These are phyloP conservation scores for Cynocephalus volans DNA, from an alignment of 2,113 vertebrate species.

Conservation along the genomic window DNA sequence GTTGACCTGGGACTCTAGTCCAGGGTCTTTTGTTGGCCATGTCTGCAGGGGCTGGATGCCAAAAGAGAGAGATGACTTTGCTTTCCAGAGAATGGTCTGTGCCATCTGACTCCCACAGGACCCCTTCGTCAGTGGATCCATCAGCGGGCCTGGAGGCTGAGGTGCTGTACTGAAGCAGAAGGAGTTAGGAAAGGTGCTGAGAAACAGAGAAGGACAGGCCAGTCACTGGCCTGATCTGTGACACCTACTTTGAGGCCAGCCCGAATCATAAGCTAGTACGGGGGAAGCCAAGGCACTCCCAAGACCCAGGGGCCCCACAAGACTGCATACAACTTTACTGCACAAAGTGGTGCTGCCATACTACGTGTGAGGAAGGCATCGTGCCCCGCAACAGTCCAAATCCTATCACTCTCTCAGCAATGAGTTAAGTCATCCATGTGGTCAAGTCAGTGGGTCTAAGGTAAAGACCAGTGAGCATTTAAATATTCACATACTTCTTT, in stretches of 20 bases:
- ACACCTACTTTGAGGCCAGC: not conserved
- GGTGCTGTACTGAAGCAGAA: constrained; percentile 67
- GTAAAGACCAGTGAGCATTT: not conserved
- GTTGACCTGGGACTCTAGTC: constrained; percentile 85
- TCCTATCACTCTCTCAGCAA: not conserved
- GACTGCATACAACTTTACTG: not conserved
- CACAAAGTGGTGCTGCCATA: not conserved
- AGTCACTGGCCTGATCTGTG: not conserved
- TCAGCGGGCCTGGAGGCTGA: constrained; percentile 72
- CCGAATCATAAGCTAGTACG: not conserved
- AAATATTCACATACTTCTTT: not conserved
- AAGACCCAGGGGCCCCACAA: not conserved
- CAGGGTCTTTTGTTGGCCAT: constrained; percentile 79
- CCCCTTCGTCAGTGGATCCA: constrained; percentile 79
- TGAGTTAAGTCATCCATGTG: not conserved
- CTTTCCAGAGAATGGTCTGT: constrained; percentile 82
- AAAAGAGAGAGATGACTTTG: constrained; percentile 83
- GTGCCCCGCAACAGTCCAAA: not conserved
- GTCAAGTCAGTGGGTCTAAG: not conserved
- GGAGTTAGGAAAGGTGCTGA: constrained; percentile 62
- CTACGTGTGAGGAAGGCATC: too few species aligned
- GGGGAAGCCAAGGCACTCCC: not conserved
- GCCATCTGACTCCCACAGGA: constrained; percentile 80
- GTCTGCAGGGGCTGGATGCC: constrained; percentile 83
- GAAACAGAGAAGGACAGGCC: not conserved